Conservation (phyloP, 2,888 invertebrate genomes). For the Eupithecia tripunctaria region DNA sequence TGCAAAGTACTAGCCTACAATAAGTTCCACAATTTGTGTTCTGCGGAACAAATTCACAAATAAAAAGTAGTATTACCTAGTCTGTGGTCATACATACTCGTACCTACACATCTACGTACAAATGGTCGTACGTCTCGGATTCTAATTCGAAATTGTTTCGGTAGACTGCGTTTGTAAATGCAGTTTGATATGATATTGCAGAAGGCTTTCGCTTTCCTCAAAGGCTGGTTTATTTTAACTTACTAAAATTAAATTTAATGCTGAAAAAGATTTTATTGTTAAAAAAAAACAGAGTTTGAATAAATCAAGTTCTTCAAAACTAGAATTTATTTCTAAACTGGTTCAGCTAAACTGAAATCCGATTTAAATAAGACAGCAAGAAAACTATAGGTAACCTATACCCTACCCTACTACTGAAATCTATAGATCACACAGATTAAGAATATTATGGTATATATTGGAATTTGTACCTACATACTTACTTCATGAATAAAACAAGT, state of each 20-base stretch:
- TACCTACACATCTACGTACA: background rate
- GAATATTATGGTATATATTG: background rate
- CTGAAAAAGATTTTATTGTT: no score
- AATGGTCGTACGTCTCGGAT: constrained; percentile 2
- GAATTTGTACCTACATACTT: background rate
- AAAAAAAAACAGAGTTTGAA: no score
- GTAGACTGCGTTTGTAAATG: background rate
- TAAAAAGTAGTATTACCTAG: background rate
- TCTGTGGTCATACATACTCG: background rate
- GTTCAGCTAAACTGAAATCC: background rate
- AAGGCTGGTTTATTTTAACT: background rate
- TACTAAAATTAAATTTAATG: background rate
- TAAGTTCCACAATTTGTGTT: background rate
- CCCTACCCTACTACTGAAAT: background rate
- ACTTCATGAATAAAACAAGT: background rate
- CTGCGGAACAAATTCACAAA: background rate
- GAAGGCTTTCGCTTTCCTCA: background rate
- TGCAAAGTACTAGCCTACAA: background rate
- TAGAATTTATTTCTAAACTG: no score
- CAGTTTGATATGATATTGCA: background rate
- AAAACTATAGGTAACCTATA: background rate
- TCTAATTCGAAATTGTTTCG: background rate
- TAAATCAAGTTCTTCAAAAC: background rate
- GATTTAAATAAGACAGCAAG: no score
- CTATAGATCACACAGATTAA: background rate